phyloP scores from a whole-genome alignment of 1,140 invertebrate genomes.

The Himalopsyche phryganea region DNA sequence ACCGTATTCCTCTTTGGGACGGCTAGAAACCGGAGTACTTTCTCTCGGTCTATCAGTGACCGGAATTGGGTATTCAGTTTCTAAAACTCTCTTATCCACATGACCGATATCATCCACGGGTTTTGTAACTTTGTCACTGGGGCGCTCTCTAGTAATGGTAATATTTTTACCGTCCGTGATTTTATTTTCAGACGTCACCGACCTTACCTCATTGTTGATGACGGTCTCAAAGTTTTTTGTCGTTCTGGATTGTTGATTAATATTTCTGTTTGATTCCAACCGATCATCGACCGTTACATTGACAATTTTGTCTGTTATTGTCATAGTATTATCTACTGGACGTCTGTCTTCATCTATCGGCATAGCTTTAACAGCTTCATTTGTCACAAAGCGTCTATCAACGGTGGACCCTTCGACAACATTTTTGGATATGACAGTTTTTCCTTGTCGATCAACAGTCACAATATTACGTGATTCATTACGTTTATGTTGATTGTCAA shows the following conservation, averaged over 20 bases:
- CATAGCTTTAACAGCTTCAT: too few species aligned
- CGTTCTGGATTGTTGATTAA: slow-evolving; percentile 1
- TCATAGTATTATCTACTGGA: too few species aligned
- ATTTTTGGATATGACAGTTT: too few species aligned
- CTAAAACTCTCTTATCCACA: slow-evolving; percentile 21
- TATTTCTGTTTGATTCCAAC: background rate
- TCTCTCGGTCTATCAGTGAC: slow-evolving; percentile 20
- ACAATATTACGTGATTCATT: background rate
- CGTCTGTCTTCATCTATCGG: too few species aligned
- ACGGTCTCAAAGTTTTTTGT: background rate
- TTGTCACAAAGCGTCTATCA: too few species aligned
- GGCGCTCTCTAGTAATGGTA: background rate
- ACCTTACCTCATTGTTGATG: too few species aligned
- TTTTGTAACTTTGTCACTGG: slow-evolving; percentile 1
- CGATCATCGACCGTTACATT: too few species aligned
- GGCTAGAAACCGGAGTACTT: slow-evolving; percentile 37
- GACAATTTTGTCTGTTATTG: too few species aligned
- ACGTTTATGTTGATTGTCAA: too few species aligned
- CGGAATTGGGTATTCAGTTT: slow-evolving; percentile 18
- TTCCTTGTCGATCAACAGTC: background rate
- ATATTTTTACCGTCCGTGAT: background rate
- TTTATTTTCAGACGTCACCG: slow-evolving; percentile 1
- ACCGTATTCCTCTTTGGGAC: slow-evolving; percentile 37
- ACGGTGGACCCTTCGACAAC: too few species aligned
- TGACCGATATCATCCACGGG: slow-evolving; percentile 7